A percentile compares a stretch with the other conserved stretches of the same genome.
Conservation (phyloP, 2,113 vertebrate genomes). For the zebrafish (Danio rerio) region DNA sequence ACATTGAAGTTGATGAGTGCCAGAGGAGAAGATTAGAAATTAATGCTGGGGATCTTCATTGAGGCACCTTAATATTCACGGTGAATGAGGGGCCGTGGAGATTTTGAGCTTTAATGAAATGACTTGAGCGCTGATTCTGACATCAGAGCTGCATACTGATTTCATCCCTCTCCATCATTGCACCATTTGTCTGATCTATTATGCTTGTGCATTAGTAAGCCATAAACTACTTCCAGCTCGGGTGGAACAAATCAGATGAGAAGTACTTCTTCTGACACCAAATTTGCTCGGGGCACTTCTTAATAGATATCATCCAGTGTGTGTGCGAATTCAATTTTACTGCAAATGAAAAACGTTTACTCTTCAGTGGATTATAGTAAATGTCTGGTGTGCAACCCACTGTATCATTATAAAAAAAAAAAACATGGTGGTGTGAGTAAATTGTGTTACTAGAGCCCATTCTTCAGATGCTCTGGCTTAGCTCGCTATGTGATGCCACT, state of each 20-base stretch:
- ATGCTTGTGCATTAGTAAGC: constrained; percentile 48
- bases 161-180: constrained; percentile 53
- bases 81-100: constrained; percentile 37
- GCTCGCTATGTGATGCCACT: constrained; percentile 40
- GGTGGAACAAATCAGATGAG: constrained; percentile 47
- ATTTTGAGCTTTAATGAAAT: constrained; percentile 45
- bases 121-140: constrained; percentile 46
- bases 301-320: constrained; percentile 57
- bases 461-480: constrained; percentile 49
- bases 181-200: constrained; percentile 53
- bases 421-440: constrained; percentile 31
- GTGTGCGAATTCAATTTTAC: constrained; percentile 55
- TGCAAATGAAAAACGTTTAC: constrained; percentile 43
- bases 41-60: constrained; percentile 40
- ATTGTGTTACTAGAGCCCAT: constrained; percentile 45
- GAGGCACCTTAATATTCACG: constrained; percentile 59
- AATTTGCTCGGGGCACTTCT: constrained; percentile 58
- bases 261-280: constrained; percentile 47
- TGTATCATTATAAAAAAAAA: constrained; percentile 50
- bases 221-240: constrained; percentile 51
- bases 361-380: constrained; percentile 29
- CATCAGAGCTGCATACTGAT: constrained; percentile 58
- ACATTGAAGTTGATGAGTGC: constrained; percentile 40
- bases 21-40: constrained; percentile 21
- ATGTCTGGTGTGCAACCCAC: constrained; percentile 40